These are phyloP conservation scores for Cyanoliseus patagonus DNA, from an alignment of 2,113 vertebrate species.

Conservation along the genomic window DNA sequence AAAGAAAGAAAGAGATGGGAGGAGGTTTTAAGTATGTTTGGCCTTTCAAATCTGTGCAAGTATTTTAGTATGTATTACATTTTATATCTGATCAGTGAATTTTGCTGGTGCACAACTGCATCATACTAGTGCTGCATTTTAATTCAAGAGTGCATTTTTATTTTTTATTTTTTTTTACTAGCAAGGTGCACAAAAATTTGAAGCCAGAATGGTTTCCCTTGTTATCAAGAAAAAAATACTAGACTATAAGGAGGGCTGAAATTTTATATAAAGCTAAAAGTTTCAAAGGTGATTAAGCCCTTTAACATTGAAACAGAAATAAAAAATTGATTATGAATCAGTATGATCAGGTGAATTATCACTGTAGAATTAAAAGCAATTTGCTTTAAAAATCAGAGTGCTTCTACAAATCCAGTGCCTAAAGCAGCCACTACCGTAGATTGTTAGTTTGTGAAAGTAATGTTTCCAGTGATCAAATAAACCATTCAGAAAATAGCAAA, in stretches of 20 bases:
- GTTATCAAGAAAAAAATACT: background rate
- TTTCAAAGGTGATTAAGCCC: conserved; percentile 25
- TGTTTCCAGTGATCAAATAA: conserved; percentile 47
- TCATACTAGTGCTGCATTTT: conserved; percentile 1
- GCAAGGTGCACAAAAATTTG: conserved; percentile 1
- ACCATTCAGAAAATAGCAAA: conserved; percentile 44
- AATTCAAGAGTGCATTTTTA: conserved; percentile 12
- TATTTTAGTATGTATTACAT: background rate
- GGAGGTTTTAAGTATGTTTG: background rate
- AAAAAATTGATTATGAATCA: background rate
- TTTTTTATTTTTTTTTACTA: background rate
- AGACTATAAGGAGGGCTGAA: background rate
- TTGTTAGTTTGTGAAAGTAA: conserved; percentile 58
- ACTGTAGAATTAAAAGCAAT: conserved; percentile 23
- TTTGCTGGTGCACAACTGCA: conserved; percentile 15
- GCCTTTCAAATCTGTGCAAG: conserved; percentile 24
- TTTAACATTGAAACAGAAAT: conserved; percentile 1
- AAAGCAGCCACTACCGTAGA: conserved; percentile 51
- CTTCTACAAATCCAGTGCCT: conserved; percentile 69
- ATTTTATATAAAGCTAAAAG: background rate
- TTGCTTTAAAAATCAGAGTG: conserved; percentile 63
- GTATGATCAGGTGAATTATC: background rate
- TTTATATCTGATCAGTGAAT: background rate
- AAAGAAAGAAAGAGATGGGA: background rate
- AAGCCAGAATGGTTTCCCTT: conserved; percentile 8